Evolutionary conservation across 1,140 invertebrate genomes (phyloP).

Genomic region (Tyrophagus putrescentiae): DNA sequence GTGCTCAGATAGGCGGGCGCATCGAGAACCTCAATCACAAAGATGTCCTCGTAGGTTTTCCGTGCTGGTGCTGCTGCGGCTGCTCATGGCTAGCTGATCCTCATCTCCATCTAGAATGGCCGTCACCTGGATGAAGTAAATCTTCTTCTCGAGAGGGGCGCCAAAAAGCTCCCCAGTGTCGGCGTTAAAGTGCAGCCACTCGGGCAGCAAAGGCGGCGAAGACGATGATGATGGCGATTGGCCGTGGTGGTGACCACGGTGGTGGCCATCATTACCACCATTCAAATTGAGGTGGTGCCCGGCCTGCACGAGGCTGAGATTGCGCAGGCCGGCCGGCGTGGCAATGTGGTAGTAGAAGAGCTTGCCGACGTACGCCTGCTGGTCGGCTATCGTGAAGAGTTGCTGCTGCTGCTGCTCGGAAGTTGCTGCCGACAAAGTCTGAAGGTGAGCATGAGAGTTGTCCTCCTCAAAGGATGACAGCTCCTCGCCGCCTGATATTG

Average conservation of each 20-base stretch:
- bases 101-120: slow-evolving; percentile 27
- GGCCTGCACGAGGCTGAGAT: slow-evolving; percentile 1
- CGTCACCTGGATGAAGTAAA: slow-evolving; percentile 39
- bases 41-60: slow-evolving; percentile 36
- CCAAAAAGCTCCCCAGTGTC: slow-evolving; percentile 38
- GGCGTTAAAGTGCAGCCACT: slow-evolving; percentile 35
- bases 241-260: too few species aligned
- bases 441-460: too few species aligned
- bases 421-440: too few species aligned
- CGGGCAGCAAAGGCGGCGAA: slow-evolving; percentile 29
- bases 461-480: too few species aligned
- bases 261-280: too few species aligned
- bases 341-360: slow-evolving; percentile 1
- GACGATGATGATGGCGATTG: too few species aligned
- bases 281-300: not conserved
- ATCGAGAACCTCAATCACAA: slow-evolving; percentile 41
- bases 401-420: too few species aligned
- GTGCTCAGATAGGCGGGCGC: not conserved
- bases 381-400: slow-evolving; percentile 12
- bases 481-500: too few species aligned
- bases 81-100: not conserved
- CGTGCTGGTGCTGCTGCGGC: too few species aligned
- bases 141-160: slow-evolving; percentile 41
- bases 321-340: not conserved
- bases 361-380: slow-evolving; percentile 8